Conservation (phyloP, 2,113 vertebrate genomes). For the Clarias magur region DNA sequence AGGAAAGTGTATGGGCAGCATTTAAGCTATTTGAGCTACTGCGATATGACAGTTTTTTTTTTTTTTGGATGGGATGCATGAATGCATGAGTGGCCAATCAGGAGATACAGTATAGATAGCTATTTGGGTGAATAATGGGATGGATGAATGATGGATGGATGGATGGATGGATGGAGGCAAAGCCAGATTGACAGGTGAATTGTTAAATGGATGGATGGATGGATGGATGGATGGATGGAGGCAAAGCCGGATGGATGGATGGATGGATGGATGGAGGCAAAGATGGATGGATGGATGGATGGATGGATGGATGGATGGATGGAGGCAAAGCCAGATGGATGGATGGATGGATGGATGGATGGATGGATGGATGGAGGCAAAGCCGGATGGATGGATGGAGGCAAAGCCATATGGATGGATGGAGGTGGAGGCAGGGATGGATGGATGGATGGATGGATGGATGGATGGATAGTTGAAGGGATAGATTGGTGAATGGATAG, state of each 20-base stretch:
- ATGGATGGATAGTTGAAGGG: neutral
- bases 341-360: neutral
- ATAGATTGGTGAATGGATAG: too few species aligned
- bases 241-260: rapidly evolving
- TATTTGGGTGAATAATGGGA: neutral
- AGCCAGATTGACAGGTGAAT: too few species aligned
- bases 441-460: neutral
- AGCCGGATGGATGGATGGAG: neutral
- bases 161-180: neutral
- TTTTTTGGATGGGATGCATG: neutral
- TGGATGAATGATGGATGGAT: neutral
- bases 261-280: neutral
- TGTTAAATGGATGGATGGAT: neutral
- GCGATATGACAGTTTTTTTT: neutral
- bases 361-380: neutral
- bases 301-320: neutral
- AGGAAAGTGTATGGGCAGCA: neutral
- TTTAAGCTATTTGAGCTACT: neutral
- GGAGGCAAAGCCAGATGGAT: too few species aligned
- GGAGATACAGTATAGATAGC: neutral
- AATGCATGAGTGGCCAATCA: neutral
- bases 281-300: neutral
- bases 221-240: neutral
- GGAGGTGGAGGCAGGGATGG: neutral
- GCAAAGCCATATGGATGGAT: neutral